Evolutionary conservation across 1,140 invertebrate species (phyloP).

Genomic region (Hyposmocoma kahamanoa): DNA sequence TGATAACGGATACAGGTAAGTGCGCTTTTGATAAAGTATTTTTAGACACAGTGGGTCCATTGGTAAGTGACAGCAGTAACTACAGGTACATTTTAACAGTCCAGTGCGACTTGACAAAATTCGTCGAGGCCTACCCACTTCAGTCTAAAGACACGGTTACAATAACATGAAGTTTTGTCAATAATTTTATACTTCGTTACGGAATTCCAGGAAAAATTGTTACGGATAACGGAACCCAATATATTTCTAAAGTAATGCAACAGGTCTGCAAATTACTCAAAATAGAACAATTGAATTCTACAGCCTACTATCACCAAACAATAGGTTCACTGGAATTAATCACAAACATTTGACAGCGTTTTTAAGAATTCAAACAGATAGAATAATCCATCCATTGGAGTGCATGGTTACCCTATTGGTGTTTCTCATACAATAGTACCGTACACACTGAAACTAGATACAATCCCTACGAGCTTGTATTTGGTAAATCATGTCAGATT

Average conservation of each 20-base stretch:
- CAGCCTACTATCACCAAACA: constrained; percentile 30
- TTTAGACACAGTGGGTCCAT: constrained; percentile 19
- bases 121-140: constrained; percentile 20
- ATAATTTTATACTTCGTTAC: constrained; percentile 20
- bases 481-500: constrained; percentile 19
- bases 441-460: constrained; percentile 10
- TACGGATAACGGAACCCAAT: constrained; percentile 23
- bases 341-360: constrained; percentile 24
- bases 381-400: neutral
- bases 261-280: constrained; percentile 19
- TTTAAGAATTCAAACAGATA: constrained; percentile 18
- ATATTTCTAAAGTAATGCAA: constrained; percentile 17
- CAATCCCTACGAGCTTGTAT: constrained; percentile 26
- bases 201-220: constrained; percentile 22
- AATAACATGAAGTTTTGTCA: constrained; percentile 22
- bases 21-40: constrained; percentile 12
- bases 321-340: constrained; percentile 17
- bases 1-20: constrained; percentile 9
- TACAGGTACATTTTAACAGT: constrained; percentile 19
- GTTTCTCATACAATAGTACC: neutral
- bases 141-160: constrained; percentile 19
- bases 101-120: constrained; percentile 17
- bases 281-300: constrained; percentile 24
- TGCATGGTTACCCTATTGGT: neutral
- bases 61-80: constrained; percentile 6